Percentiles rank a stretch among this genome's conserved stretches.
Evolutionary conservation across 1,140 invertebrate species (phyloP).

Genomic region (Theocolax elegans): DNA sequence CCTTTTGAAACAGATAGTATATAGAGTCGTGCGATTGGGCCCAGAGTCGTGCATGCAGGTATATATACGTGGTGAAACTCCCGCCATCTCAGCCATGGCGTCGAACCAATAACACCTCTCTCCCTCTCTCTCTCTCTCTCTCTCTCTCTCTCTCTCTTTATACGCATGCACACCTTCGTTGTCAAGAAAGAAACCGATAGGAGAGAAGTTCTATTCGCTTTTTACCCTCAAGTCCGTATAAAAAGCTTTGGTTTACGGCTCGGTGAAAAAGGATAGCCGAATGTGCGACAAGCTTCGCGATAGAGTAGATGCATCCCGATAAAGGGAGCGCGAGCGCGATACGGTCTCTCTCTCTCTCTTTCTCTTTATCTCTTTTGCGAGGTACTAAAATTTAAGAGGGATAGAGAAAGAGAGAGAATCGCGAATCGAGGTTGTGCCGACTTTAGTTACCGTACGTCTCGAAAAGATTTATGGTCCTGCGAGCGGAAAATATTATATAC

Average conservation of each 20-base stretch:
- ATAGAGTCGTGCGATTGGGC: neutral
- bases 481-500: conserved; percentile 16
- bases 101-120: conserved; percentile 33
- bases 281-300: neutral
- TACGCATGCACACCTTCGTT: neutral
- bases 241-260: conserved; percentile 33
- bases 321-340: conserved; percentile 11
- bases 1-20: conserved; percentile 41
- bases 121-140: neutral
- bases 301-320: conserved; percentile 21
- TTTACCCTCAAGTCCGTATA: conserved; percentile 26
- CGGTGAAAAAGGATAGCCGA: neutral
- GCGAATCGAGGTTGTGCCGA: neutral
- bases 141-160: neutral
- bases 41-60: neutral
- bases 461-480: neutral
- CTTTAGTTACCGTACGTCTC: neutral
- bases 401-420: neutral
- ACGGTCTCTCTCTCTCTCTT: neutral
- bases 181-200: neutral
- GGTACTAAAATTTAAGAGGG: too few species aligned
- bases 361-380: neutral
- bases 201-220: neutral
- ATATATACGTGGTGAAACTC: neutral
- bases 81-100: conserved; percentile 7